A percentile compares a stretch with the other conserved stretches of the same genome.
These are phyloP conservation scores for Dioctria linearis DNA, from an alignment of 2,888 invertebrate genomes.

Conservation along the genomic window DNA sequence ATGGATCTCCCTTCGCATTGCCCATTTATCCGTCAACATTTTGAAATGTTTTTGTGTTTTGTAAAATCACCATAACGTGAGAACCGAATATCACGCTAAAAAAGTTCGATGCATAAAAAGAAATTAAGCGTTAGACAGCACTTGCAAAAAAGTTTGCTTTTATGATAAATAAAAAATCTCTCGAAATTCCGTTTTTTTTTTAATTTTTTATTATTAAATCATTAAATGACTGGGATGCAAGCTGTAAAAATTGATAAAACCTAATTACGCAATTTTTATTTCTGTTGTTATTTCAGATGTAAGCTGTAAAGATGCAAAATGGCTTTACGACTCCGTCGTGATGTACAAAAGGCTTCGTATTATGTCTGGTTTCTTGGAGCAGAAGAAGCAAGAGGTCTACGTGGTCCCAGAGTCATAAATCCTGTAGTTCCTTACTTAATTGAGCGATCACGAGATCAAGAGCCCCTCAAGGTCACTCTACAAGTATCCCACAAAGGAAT, in stretches of 20 bases:
- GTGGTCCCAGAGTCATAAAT: constrained; percentile 88
- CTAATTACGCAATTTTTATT: neutral
- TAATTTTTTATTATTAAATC: neutral
- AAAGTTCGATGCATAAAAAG: too few relatives aligned
- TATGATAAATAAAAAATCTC: neutral
- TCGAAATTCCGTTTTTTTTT: neutral
- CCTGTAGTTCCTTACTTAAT: constrained; percentile 89
- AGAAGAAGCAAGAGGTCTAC: constrained; percentile 90
- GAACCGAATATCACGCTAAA: too few relatives aligned
- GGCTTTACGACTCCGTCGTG: constrained; percentile 86
- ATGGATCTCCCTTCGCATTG: too few relatives aligned
- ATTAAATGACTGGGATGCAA: neutral
- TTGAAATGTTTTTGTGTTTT: too few relatives aligned
- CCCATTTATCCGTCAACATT: too few relatives aligned
- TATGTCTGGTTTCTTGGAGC: constrained; percentile 97
- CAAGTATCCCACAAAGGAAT: constrained; percentile 94
- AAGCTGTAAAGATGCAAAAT: constrained; percentile 71
- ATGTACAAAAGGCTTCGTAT: constrained; percentile 91
- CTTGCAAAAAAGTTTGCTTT: too few relatives aligned
- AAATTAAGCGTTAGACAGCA: too few relatives aligned
- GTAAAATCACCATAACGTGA: too few relatives aligned
- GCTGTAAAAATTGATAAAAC: too few relatives aligned
- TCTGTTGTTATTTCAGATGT: constrained; percentile 58
- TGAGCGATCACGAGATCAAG: constrained; percentile 87
- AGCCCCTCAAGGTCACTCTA: constrained; percentile 91